Base-by-base conservation (phyloP, 2,888 invertebrate genomes). In the Poecilobothrus nobilitatus region DNA sequence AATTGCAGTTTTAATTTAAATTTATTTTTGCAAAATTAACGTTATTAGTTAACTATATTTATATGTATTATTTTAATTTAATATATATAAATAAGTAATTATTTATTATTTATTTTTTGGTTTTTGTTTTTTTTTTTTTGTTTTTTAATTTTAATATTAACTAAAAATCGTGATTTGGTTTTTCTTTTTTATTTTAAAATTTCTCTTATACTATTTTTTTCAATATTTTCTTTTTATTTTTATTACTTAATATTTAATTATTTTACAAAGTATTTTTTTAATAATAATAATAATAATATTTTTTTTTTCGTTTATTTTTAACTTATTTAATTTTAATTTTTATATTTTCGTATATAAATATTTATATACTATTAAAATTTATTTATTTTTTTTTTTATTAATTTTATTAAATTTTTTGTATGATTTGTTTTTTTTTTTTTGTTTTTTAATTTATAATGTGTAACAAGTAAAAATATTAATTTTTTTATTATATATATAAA, bases 321-420 rank as follows among this genome's bases (percentile, higher is more conserved):
- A n/a, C 15, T 53, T 41, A 15, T 53, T 68, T 68, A 66, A 63
- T 66, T 66, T 63, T 63, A 65, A 33, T 68, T 63, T 63, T 68
- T n/a, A 22, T 65, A 22, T 53, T 37, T 65, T 53, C 20, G 34
- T 53, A 27, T 65, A 65, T 65, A 33, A 37, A 65, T 65, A 65
- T 65, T 65, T 64, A 64, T 27, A 27, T 64, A 37, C 65, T 65
- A 4, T 27, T 27, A 4, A 27, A 27, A 27, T 4, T 27, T 27
- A 27, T 27, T 27, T 27, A 34, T 33, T 37, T 34, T 27, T 65
- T 33, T 37, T 34, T 65, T 10, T 65, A 33, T 37, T 65, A 20
- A 20, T 65, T 65, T n/a, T 9, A 37, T 65, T 65, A 33, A 65
- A n/a, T 64, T 53, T n/a, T 18, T 4, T 53, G 53, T 53, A 18